Evolutionary conservation across 1,140 invertebrate genomes (phyloP), one percentile per base, ranked within the genome.

Genomic region (Formica selysi): DNA sequence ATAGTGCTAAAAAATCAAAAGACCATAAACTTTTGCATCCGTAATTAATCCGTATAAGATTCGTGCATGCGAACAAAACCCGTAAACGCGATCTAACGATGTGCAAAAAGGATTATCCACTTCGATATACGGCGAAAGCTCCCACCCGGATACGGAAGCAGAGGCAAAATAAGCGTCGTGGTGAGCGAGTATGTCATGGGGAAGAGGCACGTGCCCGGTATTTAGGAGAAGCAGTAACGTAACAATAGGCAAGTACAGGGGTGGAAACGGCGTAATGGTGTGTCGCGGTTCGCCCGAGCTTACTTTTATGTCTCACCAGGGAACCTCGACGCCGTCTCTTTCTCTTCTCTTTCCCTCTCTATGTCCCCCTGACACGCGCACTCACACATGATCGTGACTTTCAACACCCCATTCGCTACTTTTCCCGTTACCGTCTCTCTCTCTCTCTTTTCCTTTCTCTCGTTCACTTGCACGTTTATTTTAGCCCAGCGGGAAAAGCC

Each of bases 211-310:
- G 85, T 79, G 78, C 76, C 61, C 54, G 57, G 73, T 91, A 88
- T 91, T 91, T 91, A 91, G 88, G 78, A 87, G 73, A 22, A 67
- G 86, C 61, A 73, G 78, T 84, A 90, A 91, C 65, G 83, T 85
- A 88, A 89, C 88, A 91, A 88, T 91, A 86, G 88, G 73, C 81
- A 70, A 88, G 79, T 74, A 85, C 86, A 73, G 54, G 76, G 86
- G 74, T 87, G 85, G 91, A 94, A 94, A 93, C 90, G 90, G 91
- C 48, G 48, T 94, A 93, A 94, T 92, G 90, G 91, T 92, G 85
- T 92, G 93, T 93, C 91, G 92, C 89, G 92, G 91, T 91, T 94
- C 91, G 90, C 89, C 91, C 86, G 89, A 90, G 93, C 91, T 94
- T 93, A 93, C 91, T 94, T 93, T 94, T 94, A 94, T 93, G 90